Percentiles rank a stretch among this genome's conserved stretches.
Conservation (phyloP, 2,113 vertebrate species). For the Heptranchias perlo region DNA sequence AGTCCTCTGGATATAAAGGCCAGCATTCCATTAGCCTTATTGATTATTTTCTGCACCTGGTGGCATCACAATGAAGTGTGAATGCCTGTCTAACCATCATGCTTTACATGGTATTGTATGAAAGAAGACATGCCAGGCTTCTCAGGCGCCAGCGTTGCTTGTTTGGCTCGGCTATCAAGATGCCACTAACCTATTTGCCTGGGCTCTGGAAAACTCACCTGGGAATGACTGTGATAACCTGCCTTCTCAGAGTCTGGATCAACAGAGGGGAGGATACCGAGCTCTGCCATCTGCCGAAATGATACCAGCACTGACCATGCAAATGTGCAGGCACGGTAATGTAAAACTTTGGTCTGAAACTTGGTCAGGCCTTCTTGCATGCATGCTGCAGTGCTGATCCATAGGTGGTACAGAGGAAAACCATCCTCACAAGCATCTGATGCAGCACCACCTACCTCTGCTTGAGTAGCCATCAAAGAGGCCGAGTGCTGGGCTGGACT, state of each 20-base stretch:
- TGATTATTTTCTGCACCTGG: too few relatives aligned
- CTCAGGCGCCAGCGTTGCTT: too few relatives aligned
- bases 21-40: too few relatives aligned
- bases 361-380: background rate
- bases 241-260: background rate
- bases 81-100: too few relatives aligned
- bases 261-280: too few relatives aligned
- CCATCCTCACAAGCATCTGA: background rate
- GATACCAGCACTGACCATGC: background rate
- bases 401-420: background rate
- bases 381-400: background rate
- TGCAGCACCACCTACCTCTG: background rate
- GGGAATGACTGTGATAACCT: background rate
- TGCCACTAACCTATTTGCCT: background rate
- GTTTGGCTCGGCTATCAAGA: background rate
- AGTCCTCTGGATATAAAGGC: too few relatives aligned
- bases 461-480: background rate
- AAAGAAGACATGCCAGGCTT: too few relatives aligned
- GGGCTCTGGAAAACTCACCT: background rate
- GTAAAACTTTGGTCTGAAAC: background rate
- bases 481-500: background rate
- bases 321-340: background rate
- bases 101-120: too few relatives aligned
- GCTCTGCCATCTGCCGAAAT: background rate
- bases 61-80: too few relatives aligned